These are phyloP conservation scores for Apeira syringaria DNA, from an alignment of 2,888 invertebrate genomes.

Conservation along the genomic window DNA sequence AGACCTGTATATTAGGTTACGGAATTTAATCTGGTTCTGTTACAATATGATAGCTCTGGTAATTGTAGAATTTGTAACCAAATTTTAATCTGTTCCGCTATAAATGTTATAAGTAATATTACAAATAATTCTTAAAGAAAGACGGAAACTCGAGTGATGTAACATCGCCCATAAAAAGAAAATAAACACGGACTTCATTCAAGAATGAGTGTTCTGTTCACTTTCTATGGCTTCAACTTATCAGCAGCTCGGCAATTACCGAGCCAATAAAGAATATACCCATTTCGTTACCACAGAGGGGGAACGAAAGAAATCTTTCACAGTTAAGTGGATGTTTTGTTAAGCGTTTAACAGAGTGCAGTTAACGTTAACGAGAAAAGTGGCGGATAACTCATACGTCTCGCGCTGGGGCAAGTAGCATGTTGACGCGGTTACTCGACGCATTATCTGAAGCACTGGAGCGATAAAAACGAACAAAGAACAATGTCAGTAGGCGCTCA, in stretches of 20 bases:
- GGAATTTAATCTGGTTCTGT: too few relatives aligned
- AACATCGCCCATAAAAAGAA: too few relatives aligned
- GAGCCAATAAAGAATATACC: slow-evolving; percentile 29
- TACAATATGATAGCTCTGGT: too few relatives aligned
- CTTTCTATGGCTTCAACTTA: slow-evolving; percentile 20
- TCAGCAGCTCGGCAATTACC: slow-evolving; percentile 23
- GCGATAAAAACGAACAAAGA: slow-evolving; percentile 81
- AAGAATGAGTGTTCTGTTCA: slow-evolving; percentile 13
- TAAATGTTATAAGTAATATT: too few relatives aligned
- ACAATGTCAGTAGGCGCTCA: slow-evolving; percentile 74
- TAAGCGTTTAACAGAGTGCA: slow-evolving; percentile 54
- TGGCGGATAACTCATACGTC: slow-evolving; percentile 70
- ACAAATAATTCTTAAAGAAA: too few relatives aligned
- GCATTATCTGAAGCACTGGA: slow-evolving; percentile 76
- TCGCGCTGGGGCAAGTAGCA: slow-evolving; percentile 48
- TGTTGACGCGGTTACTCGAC: slow-evolving; percentile 51
- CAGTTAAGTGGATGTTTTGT: slow-evolving; percentile 59
- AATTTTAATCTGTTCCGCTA: too few relatives aligned
- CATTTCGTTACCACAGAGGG: slow-evolving; percentile 31
- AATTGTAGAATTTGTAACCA: too few relatives aligned
- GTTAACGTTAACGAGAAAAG: slow-evolving; percentile 73
- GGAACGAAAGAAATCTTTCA: slow-evolving; percentile 54
- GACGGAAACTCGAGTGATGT: too few relatives aligned
- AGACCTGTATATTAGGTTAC: too few relatives aligned
- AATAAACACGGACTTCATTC: not conserved